Base-by-base conservation (phyloP, 1,140 invertebrate genomes). In the Halesus radiatus region DNA sequence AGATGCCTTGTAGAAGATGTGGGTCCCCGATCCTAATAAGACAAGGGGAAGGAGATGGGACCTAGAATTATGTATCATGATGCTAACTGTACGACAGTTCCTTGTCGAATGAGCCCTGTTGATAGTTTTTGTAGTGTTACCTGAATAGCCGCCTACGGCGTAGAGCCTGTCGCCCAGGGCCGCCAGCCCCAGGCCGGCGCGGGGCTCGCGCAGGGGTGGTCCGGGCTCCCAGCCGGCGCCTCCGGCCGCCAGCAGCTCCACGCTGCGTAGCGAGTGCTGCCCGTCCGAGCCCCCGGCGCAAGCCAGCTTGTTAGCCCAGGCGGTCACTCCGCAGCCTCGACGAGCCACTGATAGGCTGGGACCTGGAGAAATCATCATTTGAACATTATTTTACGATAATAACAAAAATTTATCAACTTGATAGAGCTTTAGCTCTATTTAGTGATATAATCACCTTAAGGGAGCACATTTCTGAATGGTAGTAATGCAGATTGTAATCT, bases 141-240 rank as follows among this genome's bases (percentile, higher is more conserved):
- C 94, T 84, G 93, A 94, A 87, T 94, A 96, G 73, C 94, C 95
- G 18, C 95, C 95, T 54, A 95, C 93, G 26, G 94, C 95, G 88
- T 94, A 96, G n/a, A 96, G 87, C 81, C 92, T 89, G 81, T 92
- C 91, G 37, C 91, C 91, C 62, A 95, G 92, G 70, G 93, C 93
- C 10, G 92, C 93, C 23, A 93, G 92, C n/a, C 93, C 93, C 50
- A 94, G 93, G 85, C 94, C 95, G 22, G 94, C 93, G 26, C 94
- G 87, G 53, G 92, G 91, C 37, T 91, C 91, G 3, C 92, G 93
- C 89, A 95, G 91, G 64, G 87, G 90, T 15, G 94, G 94, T n/a
- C 94, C 94, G 20, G 92, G 88, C 45, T 82, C 85, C 87, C 88
- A 85, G 29, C 87, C 83, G 79, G 85, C 83, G 82, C 83, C 66